Evolutionary conservation across 2,888 invertebrate species (phyloP), one percentile per base, ranked within the genome.

Genomic region (Stomorhina lunata): DNA sequence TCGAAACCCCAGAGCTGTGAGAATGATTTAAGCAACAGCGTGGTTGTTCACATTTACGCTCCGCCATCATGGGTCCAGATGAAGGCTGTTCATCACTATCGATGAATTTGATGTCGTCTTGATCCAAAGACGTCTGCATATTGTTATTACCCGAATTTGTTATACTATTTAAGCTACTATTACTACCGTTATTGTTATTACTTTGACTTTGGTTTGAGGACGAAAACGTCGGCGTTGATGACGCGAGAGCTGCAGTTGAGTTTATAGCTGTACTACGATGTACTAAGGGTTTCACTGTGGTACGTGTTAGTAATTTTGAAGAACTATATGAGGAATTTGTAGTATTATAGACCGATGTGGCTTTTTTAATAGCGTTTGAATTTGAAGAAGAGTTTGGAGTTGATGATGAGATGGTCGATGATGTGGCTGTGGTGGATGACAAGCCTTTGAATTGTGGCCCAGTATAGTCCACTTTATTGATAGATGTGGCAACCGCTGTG

Each of bases 51-150:
- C 71, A 76, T 79, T 83, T 84, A 12, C 80, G 84, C 59, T 83
- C 83, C 6, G 66, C 40, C 53, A 66, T 37, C 55, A 76, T 73
- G 15, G 79, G 59, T 59, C 57, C 79, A 50, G 84, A 50, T 53
- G 79, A 25, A 2, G 80, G 53, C 50, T 77, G 77, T 34, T 90
- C 89, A 72, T 89, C 90, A 75, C 90, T 90, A 75, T 89, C 89
- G 69, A 89, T 89, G 75, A 88, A 89, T 81, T 85, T 90, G 20
- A 89, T 89, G 76, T 90, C 90, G 84, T 90, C 89, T 66, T 89
- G 88, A 55, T 89, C 87, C 69, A 84, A 75, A 27, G 69, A 83
- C 22, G 83, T 80, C 55, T 84, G 85, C 84, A 84, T 85, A 65
- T 83, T 85, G 85, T 80, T 84, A 81, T 45, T 85, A 80, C 59